phyloP scores from a whole-genome alignment of 2,797 vertebrate species.

The Arvicola amphibius region DNA sequence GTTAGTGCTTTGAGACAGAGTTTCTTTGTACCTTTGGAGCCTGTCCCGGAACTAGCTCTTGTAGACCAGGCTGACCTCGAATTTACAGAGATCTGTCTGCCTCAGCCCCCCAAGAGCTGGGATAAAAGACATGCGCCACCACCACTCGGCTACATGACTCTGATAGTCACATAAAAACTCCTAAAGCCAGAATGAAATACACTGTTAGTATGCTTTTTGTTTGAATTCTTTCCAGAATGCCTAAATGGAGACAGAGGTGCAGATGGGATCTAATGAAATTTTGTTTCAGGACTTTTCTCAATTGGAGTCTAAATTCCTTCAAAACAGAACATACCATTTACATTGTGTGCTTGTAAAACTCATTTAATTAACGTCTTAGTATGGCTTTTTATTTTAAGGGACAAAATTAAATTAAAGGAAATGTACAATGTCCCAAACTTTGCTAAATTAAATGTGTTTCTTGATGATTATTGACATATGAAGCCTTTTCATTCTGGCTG shows the following conservation, averaged over 20 bases:
- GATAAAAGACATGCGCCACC: too few species aligned
- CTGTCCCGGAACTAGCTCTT: too few species aligned
- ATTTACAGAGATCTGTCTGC: too few species aligned
- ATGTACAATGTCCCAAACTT: background rate
- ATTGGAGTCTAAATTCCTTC: background rate
- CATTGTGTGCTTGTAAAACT: background rate
- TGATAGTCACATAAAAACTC: conserved; percentile 31
- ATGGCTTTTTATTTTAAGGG: conserved; percentile 9
- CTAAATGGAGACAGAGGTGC: background rate
- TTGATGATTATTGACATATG: background rate
- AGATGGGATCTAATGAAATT: background rate
- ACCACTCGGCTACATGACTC: conserved; percentile 23
- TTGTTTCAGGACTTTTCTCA: background rate
- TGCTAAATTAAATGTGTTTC: conserved; percentile 2
- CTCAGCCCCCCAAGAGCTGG: too few species aligned
- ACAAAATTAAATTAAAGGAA: background rate
- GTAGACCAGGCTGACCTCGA: too few species aligned
- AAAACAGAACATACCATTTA: background rate
- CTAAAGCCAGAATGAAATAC: conserved; percentile 44
- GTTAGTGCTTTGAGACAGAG: too few species aligned
- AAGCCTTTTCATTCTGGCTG: background rate
- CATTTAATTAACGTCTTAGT: background rate
- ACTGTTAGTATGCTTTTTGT: conserved; percentile 53
- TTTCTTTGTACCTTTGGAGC: too few species aligned
- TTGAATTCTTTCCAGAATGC: conserved; percentile 68